Percentiles rank a stretch among this genome's conserved stretches.
phyloP scores from a whole-genome alignment of 2,888 invertebrate genomes.

The Dimorphilus gyrociliatus region DNA sequence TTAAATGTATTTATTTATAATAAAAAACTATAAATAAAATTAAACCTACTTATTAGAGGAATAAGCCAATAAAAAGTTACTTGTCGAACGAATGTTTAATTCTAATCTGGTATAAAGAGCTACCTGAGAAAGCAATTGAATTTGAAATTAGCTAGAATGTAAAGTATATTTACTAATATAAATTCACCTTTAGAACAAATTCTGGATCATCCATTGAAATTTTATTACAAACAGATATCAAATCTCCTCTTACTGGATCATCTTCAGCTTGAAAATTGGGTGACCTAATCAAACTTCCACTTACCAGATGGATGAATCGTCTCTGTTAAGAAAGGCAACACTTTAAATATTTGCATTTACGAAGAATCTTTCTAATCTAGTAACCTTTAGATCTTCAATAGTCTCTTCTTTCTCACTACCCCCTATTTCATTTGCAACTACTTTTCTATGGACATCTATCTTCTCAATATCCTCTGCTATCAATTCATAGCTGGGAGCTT shows the following conservation, averaged over 20 bases:
- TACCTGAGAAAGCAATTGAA: slow-evolving; percentile 19
- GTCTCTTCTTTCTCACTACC: no score
- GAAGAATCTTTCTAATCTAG: no score
- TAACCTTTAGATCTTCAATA: no score
- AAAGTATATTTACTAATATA: slow-evolving; percentile 1
- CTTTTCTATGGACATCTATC: no score
- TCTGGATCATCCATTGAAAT: slow-evolving; percentile 34
- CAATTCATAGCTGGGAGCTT: no score
- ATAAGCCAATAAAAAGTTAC: slow-evolving; percentile 38
- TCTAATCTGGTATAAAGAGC: slow-evolving; percentile 39
- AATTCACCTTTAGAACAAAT: slow-evolving; percentile 37
- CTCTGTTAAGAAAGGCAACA: slow-evolving; percentile 16
- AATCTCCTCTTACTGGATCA: slow-evolving; percentile 17
- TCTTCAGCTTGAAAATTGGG: slow-evolving; percentile 25
- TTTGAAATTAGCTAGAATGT: slow-evolving; percentile 2
- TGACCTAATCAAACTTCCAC: slow-evolving; percentile 27
- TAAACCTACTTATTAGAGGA: slow-evolving; percentile 24
- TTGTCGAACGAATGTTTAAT: slow-evolving; percentile 37
- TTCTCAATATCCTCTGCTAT: no score
- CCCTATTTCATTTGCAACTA: no score
- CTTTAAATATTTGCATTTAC: no score
- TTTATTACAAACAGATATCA: slow-evolving; percentile 17
- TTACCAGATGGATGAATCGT: slow-evolving; percentile 17
- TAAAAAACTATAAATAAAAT: no score
- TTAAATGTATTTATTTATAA: no score